A percentile compares a stretch with the other conserved stretches of the same genome.
Conservation (phyloP, 2,888 invertebrate species). For the Apotomis turbidana region DNA sequence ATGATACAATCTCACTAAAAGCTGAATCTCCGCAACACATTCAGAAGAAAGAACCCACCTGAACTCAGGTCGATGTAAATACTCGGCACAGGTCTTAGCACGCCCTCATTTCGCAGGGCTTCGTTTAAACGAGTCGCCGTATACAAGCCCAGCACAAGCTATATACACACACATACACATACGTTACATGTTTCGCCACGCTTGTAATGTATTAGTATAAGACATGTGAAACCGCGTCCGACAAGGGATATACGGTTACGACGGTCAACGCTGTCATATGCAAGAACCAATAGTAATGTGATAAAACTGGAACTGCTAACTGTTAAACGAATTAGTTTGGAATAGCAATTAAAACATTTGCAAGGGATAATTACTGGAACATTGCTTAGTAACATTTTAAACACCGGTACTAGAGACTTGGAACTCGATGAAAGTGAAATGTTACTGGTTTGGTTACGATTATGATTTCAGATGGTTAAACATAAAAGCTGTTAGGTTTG, state of each 20-base stretch:
- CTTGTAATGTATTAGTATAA: constrained; percentile 36
- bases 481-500: neutral
- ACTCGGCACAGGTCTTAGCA: constrained; percentile 45
- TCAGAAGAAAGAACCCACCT: constrained; percentile 1
- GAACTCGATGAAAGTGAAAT: constrained; percentile 11
- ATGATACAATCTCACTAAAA: too few relatives aligned
- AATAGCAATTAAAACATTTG: constrained; percentile 45
- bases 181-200: constrained; percentile 27
- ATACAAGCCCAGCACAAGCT: constrained; percentile 17
- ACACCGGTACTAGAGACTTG: constrained; percentile 19
- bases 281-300: constrained; percentile 26
- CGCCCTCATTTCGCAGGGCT: constrained; percentile 60
- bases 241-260: constrained; percentile 35
- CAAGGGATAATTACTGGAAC: constrained; percentile 41
- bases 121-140: constrained; percentile 43
- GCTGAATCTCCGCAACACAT: too few relatives aligned
- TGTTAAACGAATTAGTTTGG: constrained; percentile 45
- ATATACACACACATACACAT: neutral
- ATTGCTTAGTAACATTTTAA: constrained; percentile 36
- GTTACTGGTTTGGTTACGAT: neutral
- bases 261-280: constrained; percentile 29
- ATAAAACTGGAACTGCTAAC: constrained; percentile 38
- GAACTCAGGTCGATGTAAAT: constrained; percentile 19
- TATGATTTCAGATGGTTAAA: too few relatives aligned
- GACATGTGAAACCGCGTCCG: constrained; percentile 38